phyloP scores from a whole-genome alignment of 2,113 vertebrate species.

The Catagonus wagneri region DNA sequence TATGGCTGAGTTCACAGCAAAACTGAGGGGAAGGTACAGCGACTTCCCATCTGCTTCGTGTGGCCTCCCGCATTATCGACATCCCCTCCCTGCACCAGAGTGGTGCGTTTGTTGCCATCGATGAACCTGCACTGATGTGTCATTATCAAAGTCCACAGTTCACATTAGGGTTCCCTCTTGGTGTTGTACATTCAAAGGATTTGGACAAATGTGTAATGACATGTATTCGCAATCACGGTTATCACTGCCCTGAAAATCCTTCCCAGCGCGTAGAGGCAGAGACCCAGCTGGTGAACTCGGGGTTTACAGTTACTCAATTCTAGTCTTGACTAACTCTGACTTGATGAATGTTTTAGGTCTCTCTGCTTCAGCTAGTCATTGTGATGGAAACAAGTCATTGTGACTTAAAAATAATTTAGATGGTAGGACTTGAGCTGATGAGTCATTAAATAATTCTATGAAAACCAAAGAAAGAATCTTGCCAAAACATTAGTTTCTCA shows the following conservation, averaged over 20 bases:
- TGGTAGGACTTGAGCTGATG: neutral
- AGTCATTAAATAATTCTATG: neutral
- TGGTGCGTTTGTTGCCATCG: neutral
- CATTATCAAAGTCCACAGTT: neutral
- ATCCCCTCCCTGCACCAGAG: neutral
- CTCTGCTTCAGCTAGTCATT: neutral
- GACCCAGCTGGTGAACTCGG: neutral
- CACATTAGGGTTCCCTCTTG: neutral
- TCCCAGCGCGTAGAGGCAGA: neutral
- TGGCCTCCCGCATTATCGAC: neutral
- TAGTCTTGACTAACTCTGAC: neutral
- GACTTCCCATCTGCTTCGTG: neutral
- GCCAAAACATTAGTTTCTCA: neutral
- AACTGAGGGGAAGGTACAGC: neutral
- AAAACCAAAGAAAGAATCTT: constrained; percentile 10
- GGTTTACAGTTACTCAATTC: neutral
- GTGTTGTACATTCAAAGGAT: neutral
- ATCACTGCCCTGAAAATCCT: neutral
- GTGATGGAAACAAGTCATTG: constrained; percentile 13
- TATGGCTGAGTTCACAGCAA: neutral
- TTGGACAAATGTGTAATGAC: neutral
- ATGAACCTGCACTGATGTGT: neutral
- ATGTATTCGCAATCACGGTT: neutral
- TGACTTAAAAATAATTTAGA: constrained; percentile 19
- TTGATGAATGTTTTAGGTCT: constrained; percentile 12